Conservation (phyloP, 2,797 vertebrate genomes). For the Urocyon cinereoargenteus region DNA sequence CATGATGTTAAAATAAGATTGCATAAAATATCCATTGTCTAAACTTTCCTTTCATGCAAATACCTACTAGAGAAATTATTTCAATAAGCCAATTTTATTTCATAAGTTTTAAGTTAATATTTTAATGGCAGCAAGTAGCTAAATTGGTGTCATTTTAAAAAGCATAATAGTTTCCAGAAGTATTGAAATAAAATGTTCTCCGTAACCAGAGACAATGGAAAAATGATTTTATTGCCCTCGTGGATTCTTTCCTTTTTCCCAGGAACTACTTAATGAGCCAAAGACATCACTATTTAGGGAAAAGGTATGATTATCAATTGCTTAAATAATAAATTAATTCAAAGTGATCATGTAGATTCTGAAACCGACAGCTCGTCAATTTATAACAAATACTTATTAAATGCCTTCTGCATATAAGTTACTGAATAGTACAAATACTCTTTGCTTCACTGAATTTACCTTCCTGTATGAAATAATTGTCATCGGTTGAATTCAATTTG, state of each 20-base stretch:
- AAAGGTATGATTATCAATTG: background rate
- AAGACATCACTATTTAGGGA: background rate
- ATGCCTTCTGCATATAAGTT: background rate
- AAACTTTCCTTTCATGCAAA: background rate
- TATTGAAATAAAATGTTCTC: conserved; percentile 7
- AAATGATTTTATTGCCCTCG: background rate
- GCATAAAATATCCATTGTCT: background rate
- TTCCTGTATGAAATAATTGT: background rate
- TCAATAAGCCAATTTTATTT: background rate
- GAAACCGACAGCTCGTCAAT: background rate
- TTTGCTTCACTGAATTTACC: background rate
- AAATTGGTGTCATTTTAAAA: background rate
- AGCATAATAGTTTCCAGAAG: background rate
- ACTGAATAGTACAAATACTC: background rate
- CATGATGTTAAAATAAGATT: background rate
- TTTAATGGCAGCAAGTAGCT: background rate
- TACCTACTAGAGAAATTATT: background rate
- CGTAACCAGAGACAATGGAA: background rate
- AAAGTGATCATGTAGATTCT: background rate
- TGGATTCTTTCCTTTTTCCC: background rate
- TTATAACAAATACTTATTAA: background rate
- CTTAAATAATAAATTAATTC: conserved; percentile 17
- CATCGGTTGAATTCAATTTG: conserved; percentile 24
- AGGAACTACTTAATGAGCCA: background rate
- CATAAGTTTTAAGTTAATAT: background rate